Evolutionary conservation across 1,140 invertebrate species (phyloP).

Genomic region (Drosophila sproati): DNA sequence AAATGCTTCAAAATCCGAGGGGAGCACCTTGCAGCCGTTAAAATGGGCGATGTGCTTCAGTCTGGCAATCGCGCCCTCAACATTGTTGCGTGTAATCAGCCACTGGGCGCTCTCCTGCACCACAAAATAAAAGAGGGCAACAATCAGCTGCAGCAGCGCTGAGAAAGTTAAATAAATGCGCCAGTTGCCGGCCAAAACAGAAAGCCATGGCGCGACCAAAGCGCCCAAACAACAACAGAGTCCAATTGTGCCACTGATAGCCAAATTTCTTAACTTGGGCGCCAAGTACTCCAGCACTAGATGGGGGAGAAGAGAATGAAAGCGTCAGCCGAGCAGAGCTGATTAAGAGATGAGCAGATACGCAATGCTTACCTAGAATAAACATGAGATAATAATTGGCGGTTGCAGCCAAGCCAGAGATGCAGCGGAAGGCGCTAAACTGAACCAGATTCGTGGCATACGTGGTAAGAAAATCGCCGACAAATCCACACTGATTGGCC

Average conservation of each 20-base stretch:
- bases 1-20: conserved; percentile 84
- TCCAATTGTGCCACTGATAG: conserved; percentile 86
- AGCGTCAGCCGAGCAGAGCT: conserved; percentile 2
- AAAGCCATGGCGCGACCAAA: conserved; percentile 86
- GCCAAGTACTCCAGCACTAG: conserved; percentile 86
- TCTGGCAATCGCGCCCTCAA: conserved; percentile 85
- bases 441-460: conserved; percentile 84
- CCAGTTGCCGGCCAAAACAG: conserved; percentile 85
- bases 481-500: conserved; percentile 85
- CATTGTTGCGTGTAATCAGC: conserved; percentile 86
- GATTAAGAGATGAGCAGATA: conserved; percentile 46
- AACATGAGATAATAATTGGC: conserved; percentile 88
- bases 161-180: conserved; percentile 85
- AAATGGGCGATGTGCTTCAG: conserved; percentile 86
- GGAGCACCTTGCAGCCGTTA: conserved; percentile 85
- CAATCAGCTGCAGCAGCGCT: conserved; percentile 85
- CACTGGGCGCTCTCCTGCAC: conserved; percentile 88
- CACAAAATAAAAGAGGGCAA: conserved; percentile 85
- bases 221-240: conserved; percentile 86
- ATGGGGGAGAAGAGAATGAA: conserved; percentile 52
- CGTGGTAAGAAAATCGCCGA: conserved; percentile 85
- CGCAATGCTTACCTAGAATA: conserved; percentile 85
- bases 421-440: conserved; percentile 85
- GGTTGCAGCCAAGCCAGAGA: conserved; percentile 86
- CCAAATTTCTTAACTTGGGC: conserved; percentile 86